These are phyloP conservation scores for Arizona elegans DNA, from an alignment of 2,113 vertebrate genomes.

Conservation along the genomic window DNA sequence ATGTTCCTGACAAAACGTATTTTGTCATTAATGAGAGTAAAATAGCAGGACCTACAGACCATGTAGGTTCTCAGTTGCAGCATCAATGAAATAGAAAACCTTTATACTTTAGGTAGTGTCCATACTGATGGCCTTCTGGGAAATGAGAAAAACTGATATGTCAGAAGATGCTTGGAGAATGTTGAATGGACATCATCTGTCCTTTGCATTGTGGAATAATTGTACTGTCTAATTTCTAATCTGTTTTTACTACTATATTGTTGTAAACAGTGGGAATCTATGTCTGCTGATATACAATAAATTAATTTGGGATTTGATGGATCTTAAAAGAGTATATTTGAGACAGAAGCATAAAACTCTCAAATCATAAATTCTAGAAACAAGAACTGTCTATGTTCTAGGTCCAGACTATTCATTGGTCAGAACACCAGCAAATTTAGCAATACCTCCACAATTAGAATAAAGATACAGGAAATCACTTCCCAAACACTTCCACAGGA, in stretches of 20 bases:
- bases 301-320: not conserved
- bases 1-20: not conserved
- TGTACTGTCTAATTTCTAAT: not conserved
- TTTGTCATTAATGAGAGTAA: not conserved
- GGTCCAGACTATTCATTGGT: not conserved
- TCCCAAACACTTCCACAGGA: not conserved
- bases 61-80: not conserved
- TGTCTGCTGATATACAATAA: not conserved
- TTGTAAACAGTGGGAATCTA: not conserved
- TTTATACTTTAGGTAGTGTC: not conserved
- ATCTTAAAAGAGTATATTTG: not conserved
- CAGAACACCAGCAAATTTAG: not conserved
- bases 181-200: not conserved
- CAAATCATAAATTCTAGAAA: not conserved
- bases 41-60: not conserved
- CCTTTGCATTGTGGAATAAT: not conserved
- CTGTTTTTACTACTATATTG: not conserved
- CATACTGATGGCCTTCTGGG: not conserved
- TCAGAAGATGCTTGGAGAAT: not conserved
- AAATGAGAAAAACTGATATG: not conserved
- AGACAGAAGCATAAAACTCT: not conserved
- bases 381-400: not conserved
- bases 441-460: not conserved
- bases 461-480: not conserved
- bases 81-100: not conserved